Percentiles rank a stretch among this genome's conserved stretches.
Evolutionary conservation across 2,888 invertebrate species (phyloP).

Genomic region (Nemotelus pantherinus): DNA sequence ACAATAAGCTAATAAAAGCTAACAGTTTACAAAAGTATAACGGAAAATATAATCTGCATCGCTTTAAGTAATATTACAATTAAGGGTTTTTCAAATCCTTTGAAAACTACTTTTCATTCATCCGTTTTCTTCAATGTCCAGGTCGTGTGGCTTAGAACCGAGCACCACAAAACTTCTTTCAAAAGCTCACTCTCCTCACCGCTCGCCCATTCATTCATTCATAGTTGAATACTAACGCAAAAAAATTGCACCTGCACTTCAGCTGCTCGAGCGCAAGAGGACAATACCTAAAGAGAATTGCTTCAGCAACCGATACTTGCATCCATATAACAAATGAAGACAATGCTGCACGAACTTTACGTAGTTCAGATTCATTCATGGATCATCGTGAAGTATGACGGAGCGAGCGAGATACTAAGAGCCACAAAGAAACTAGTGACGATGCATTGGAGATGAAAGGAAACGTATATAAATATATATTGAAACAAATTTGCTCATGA

Average conservation of each 20-base stretch:
- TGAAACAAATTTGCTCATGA: background rate
- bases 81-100: too few relatives aligned
- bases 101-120: too few relatives aligned
- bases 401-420: too few relatives aligned
- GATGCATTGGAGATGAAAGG: background rate
- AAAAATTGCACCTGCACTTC: constrained; percentile 22
- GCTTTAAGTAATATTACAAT: background rate
- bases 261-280: background rate
- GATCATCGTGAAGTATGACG: too few relatives aligned
- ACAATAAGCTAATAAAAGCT: too few relatives aligned
- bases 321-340: background rate
- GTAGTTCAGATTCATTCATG: too few relatives aligned
- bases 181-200: background rate
- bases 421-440: too few relatives aligned
- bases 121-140: too few relatives aligned
- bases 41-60: background rate
- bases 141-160: too few relatives aligned
- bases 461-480: background rate
- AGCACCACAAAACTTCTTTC: too few relatives aligned
- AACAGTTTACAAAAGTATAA: too few relatives aligned
- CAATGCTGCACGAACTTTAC: too few relatives aligned
- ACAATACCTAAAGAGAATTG: background rate
- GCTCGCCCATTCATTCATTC: constrained; percentile 10
- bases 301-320: constrained; percentile 10
- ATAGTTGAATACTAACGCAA: background rate